phyloP scores from a whole-genome alignment of 2,888 invertebrate genomes.

The Caenorhabditis becei region DNA sequence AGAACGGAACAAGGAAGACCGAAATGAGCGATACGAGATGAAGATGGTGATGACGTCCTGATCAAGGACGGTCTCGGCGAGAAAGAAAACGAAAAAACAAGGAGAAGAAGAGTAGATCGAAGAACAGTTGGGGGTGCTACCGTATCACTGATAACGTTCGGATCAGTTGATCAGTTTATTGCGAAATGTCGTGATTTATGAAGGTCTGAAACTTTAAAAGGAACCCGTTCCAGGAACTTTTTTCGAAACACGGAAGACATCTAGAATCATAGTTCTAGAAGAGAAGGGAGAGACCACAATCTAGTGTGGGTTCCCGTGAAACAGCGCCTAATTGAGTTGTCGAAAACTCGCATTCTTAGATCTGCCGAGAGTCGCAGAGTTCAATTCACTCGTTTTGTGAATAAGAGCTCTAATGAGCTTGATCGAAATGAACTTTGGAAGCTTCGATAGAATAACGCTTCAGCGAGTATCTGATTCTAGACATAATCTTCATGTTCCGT shows the following conservation, averaged over 20 bases:
- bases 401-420: conserved; percentile 1
- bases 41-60: not conserved
- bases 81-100: conserved; percentile 8
- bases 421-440: not conserved
- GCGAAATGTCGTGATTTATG: too few species aligned
- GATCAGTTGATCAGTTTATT: not conserved
- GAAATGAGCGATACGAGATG: not conserved
- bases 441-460: not conserved
- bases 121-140: conserved; percentile 22
- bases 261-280: too few species aligned
- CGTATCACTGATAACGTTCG: not conserved
- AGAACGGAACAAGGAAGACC: conserved; percentile 2
- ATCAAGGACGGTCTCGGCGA: not conserved
- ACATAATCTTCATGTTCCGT: not conserved
- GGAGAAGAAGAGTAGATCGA: conserved; percentile 27
- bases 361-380: not conserved
- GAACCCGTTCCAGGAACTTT: too few species aligned
- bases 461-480: too few species aligned
- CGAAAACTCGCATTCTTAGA: not conserved
- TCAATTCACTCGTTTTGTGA: not conserved
- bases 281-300: not conserved
- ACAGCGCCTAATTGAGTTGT: conserved; percentile 1
- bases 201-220: too few species aligned
- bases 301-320: not conserved
- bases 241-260: too few species aligned